Evolutionary conservation across 2,113 vertebrate species (phyloP).

Genomic region (Micromys minutus): DNA sequence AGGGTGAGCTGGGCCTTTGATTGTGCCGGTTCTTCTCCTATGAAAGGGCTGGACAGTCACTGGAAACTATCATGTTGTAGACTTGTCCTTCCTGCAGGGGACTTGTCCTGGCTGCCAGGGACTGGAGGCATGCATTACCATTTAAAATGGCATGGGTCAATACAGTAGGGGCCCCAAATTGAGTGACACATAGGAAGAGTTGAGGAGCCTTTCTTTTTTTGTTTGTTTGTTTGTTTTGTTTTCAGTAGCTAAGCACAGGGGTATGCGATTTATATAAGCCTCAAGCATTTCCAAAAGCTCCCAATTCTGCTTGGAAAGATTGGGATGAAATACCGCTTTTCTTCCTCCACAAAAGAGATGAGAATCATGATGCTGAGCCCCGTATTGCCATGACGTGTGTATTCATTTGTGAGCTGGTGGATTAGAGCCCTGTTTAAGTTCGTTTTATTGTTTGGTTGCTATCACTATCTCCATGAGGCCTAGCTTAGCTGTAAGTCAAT

Average conservation of each 20-base stretch:
- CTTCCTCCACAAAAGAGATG: not conserved
- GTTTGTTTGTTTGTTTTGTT: too few relatives aligned
- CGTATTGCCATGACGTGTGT: not conserved
- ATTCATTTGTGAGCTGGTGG: not conserved
- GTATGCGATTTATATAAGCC: not conserved
- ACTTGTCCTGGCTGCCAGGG: not conserved
- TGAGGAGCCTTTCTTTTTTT: not conserved
- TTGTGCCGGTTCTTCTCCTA: rapidly evolving
- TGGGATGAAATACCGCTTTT: not conserved
- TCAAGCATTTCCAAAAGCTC: not conserved
- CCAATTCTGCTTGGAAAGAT: not conserved
- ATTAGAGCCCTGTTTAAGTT: not conserved
- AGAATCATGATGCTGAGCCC: not conserved
- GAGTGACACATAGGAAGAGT: not conserved
- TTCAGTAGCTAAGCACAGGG: not conserved
- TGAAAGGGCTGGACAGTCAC: rapidly evolving
- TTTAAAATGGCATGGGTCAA: not conserved
- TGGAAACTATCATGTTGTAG: rapidly evolving
- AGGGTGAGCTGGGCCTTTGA: constrained; percentile 86
- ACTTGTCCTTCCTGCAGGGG: not conserved
- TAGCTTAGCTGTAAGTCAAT: not conserved
- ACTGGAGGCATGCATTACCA: rapidly evolving
- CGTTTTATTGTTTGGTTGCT: not conserved
- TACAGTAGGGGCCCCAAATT: not conserved
- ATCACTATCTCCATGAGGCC: not conserved